These are phyloP conservation scores for Lycophotia porphyrea DNA, from an alignment of 2,888 invertebrate genomes.

Conservation along the genomic window DNA sequence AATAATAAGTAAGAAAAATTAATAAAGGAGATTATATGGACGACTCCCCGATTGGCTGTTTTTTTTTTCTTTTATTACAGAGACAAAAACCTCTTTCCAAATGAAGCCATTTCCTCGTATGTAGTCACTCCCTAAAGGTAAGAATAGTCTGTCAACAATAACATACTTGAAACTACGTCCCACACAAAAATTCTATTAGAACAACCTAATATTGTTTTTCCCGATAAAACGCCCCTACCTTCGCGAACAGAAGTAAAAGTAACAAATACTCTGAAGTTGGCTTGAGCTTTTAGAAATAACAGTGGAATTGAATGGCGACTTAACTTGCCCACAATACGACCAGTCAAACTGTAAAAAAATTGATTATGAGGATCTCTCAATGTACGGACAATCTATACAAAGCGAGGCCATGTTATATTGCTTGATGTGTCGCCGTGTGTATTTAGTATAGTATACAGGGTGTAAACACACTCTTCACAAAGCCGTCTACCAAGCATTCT, in stretches of 20 bases:
- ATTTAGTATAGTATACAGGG: no score
- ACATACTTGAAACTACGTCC: neutral
- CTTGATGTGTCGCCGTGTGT: no score
- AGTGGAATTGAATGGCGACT: constrained; percentile 46
- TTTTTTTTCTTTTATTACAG: neutral
- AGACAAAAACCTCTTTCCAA: neutral
- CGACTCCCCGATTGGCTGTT: no score
- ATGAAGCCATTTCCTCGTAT: neutral
- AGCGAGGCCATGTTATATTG: no score
- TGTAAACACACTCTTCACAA: no score
- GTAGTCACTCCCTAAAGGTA: neutral
- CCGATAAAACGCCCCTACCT: constrained; percentile 16
- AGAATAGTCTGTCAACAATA: neutral
- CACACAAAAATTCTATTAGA: constrained; percentile 22
- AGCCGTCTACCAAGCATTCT: no score
- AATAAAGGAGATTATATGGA: no score
- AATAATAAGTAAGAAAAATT: no score
- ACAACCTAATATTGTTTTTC: constrained; percentile 44
- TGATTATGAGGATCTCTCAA: no score
- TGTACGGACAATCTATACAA: no score
- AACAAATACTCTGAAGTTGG: constrained; percentile 49
- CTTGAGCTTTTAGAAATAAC: constrained; percentile 54
- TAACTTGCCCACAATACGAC: no score
- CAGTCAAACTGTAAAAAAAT: no score
- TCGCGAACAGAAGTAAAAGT: constrained; percentile 38